Base-by-base conservation (phyloP, 2,888 invertebrate species). In the Phyto melanocephala region DNA sequence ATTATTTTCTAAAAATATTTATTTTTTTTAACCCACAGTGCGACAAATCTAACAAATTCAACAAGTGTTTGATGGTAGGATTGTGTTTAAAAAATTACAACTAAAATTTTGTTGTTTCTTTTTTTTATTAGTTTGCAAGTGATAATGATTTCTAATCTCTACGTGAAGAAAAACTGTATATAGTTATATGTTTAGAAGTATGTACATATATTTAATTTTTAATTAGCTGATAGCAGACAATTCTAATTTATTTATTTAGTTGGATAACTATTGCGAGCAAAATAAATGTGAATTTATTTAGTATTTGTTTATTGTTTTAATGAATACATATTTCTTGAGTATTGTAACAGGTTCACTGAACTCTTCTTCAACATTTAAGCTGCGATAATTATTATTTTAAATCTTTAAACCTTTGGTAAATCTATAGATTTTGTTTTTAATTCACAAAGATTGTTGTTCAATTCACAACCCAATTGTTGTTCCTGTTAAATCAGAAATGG, bases 111-210 rank as follows among this genome's bases (percentile, higher is more conserved):
- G 24, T 50, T 17, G 47, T 22, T 63, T 52, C 20, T 40, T 28
- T 28, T 5, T 28, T 20, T 54, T 33, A 10, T 68, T 60, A 47
- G 58, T 60, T 50, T 67, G 40, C 20, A 67, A 50, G 47, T 67
- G 76, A 50, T 76, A 65, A 75, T 10, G 58, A 58, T 37, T 58
- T 50, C 20, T 67, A 67, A 58, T 40, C 56, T 67, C 17, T n/a
- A 37, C 11, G n/a, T n/a, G n/a, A n/a, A n/a, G n/a, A n/a, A n/a
- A n/a, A n/a, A n/a, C n/a, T n/a, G n/a, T n/a, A n/a, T n/a, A n/a
- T n/a, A n/a, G n/a, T n/a, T n/a, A n/a, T n/a, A n/a, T n/a, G n/a
- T n/a, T n/a, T n/a, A n/a, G n/a, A n/a, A n/a, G n/a, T n/a, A n/a
- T n/a, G n/a, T n/a, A n/a, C n/a, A n/a, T n/a, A 50, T 50, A 22